Percentiles rank a stretch among this genome's conserved stretches.
Evolutionary conservation across 2,888 invertebrate genomes (phyloP).

Genomic region (Drosophila tripunctata): DNA sequence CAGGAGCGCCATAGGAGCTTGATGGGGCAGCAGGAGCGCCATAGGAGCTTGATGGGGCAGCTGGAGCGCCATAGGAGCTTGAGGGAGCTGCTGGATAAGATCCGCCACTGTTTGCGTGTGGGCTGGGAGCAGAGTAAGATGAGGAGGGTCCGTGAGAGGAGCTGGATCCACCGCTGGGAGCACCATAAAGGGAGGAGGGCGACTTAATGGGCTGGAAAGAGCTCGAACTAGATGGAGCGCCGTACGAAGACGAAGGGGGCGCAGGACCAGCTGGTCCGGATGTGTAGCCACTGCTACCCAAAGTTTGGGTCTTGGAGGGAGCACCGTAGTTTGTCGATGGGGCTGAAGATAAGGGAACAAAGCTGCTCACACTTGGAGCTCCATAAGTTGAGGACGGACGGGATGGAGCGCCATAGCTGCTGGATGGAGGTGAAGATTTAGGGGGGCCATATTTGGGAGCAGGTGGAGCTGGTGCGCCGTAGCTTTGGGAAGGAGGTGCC

Average conservation of each 20-base stretch:
- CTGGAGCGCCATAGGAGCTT: slow-evolving; percentile 79
- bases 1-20: slow-evolving; percentile 84
- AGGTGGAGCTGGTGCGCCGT: slow-evolving; percentile 85
- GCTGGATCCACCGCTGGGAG: slow-evolving; percentile 29
- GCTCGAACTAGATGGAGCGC: slow-evolving; percentile 72
- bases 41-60: slow-evolving; percentile 38
- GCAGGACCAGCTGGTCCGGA: slow-evolving; percentile 78
- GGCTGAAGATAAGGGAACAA: slow-evolving; percentile 67
- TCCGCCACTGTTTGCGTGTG: slow-evolving; percentile 37
- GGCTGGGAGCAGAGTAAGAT: slow-evolving; percentile 82
- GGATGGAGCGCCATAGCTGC: slow-evolving; percentile 66
- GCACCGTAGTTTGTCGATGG: slow-evolving; percentile 86
- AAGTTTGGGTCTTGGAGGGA: slow-evolving; percentile 82
- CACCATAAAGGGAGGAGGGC: slow-evolving; percentile 69
- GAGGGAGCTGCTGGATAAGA: slow-evolving; percentile 57
- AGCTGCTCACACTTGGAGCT: slow-evolving; percentile 82
- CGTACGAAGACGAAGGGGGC: slow-evolving; percentile 85
- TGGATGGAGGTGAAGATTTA: slow-evolving; percentile 59
- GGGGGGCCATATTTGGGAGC: slow-evolving; percentile 71
- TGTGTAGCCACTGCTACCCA: slow-evolving; percentile 66
- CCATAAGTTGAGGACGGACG: slow-evolving; percentile 85
- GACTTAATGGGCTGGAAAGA: slow-evolving; percentile 40
- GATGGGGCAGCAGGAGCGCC: slow-evolving; percentile 80
- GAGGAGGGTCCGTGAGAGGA: slow-evolving; percentile 31
- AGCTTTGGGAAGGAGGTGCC: slow-evolving; percentile 81